phyloP scores from a whole-genome alignment of 2,888 invertebrate genomes.

The Drosophila lacicola region DNA sequence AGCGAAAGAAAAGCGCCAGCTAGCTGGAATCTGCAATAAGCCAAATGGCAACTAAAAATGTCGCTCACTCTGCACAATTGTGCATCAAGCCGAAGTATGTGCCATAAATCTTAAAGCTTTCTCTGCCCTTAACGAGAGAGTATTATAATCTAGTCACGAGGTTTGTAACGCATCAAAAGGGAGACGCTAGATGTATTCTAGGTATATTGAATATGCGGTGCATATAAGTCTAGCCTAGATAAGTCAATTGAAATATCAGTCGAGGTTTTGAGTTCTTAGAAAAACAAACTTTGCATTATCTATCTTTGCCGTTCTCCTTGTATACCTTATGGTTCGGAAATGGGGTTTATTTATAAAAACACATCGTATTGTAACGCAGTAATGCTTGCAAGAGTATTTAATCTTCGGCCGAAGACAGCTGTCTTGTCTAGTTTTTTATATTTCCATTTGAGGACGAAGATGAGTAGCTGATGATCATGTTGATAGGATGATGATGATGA shows the following conservation, averaged over 20 bases:
- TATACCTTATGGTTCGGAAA: neutral
- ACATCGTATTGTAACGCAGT: neutral
- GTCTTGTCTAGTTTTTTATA: slow-evolving; percentile 5
- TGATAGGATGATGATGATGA: slow-evolving; percentile 13
- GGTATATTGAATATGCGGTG: too few species aligned
- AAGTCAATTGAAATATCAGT: too few species aligned
- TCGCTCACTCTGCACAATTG: slow-evolving; percentile 25
- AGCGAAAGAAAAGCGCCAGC: slow-evolving; percentile 19
- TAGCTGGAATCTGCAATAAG: slow-evolving; percentile 66
- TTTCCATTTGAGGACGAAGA: slow-evolving; percentile 33
- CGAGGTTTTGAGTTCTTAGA: too few species aligned
- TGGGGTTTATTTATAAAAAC: too few species aligned
- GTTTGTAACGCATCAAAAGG: too few species aligned
- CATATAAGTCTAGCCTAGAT: too few species aligned
- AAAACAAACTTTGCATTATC: neutral
- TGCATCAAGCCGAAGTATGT: slow-evolving; percentile 32
- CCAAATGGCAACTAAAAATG: slow-evolving; percentile 66
- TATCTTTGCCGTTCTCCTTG: neutral
- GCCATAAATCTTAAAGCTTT: slow-evolving; percentile 67
- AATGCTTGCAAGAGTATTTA: neutral
- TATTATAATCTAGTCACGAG: neutral
- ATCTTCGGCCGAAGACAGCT: neutral
- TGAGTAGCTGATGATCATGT: slow-evolving; percentile 38
- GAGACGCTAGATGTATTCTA: neutral
- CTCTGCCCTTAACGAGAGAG: neutral